Evolutionary conservation across 2,113 vertebrate species (phyloP).

Genomic region (Stegostoma tigrinum): DNA sequence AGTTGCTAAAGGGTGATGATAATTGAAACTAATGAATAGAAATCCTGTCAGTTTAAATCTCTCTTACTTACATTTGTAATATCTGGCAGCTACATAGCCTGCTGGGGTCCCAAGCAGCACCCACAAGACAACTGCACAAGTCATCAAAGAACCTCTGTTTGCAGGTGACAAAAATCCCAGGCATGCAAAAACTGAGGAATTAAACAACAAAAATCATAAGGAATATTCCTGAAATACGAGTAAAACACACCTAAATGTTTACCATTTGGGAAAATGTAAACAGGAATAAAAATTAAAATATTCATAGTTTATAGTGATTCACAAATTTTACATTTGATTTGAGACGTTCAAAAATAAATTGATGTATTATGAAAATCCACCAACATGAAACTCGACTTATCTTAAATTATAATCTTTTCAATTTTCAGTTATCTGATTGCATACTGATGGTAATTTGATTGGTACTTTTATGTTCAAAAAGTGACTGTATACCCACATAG

Average conservation of each 20-base stretch:
- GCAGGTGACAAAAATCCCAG: slow-evolving; percentile 89
- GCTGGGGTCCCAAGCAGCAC: slow-evolving; percentile 81
- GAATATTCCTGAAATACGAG: no score
- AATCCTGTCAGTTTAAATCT: slow-evolving; percentile 62
- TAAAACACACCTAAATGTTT: not conserved
- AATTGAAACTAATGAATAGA: slow-evolving; percentile 68
- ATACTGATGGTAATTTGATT: not conserved
- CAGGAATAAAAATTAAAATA: not conserved
- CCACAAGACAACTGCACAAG: slow-evolving; percentile 94
- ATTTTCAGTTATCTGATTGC: not conserved
- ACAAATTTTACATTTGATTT: not conserved
- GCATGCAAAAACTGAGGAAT: slow-evolving; percentile 72
- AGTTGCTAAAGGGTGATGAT: slow-evolving; percentile 65
- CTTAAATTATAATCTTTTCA: not conserved
- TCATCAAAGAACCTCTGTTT: slow-evolving; percentile 95
- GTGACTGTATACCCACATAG: slow-evolving; percentile 70
- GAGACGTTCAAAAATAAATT: not conserved
- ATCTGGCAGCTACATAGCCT: slow-evolving; percentile 83
- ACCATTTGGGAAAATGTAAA: not conserved
- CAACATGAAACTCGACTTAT: not conserved
- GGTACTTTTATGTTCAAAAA: not conserved
- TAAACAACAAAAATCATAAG: slow-evolving; percentile 40
- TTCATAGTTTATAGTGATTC: not conserved
- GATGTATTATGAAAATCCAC: not conserved
- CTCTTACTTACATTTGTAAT: slow-evolving; percentile 88